Percentiles rank a stretch among this genome's conserved stretches.
These are phyloP conservation scores for Drosophila busckii DNA, from an alignment of 1,140 invertebrate genomes.

Conservation along the genomic window DNA sequence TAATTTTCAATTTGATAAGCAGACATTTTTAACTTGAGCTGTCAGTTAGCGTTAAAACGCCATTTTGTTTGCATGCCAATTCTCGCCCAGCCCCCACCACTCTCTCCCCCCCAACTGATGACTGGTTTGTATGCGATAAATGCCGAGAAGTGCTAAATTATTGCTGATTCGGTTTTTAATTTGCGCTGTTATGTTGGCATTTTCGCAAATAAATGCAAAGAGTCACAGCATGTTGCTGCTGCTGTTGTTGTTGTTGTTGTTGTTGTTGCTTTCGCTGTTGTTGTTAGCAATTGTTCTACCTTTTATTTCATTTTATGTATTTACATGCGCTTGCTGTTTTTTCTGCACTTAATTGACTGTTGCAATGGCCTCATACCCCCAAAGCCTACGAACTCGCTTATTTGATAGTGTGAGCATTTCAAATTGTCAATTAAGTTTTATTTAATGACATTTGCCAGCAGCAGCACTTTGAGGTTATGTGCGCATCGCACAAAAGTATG, in stretches of 20 bases:
- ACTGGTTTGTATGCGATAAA: constrained; percentile 32
- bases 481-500: constrained; percentile 50
- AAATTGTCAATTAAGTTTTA: constrained; percentile 78
- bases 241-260: constrained; percentile 18
- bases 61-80: constrained; percentile 68
- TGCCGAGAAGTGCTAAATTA: constrained; percentile 72
- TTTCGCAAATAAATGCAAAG: constrained; percentile 68
- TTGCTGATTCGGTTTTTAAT: constrained; percentile 72
- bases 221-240: constrained; percentile 38
- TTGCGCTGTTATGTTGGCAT: constrained; percentile 62
- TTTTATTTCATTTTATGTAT: constrained; percentile 23
- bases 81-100: neutral
- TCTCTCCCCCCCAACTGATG: neutral
- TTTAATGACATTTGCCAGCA: constrained; percentile 71
- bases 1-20: constrained; percentile 77
- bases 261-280: constrained; percentile 3
- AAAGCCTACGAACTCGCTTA: too few relatives aligned
- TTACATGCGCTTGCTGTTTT: too few relatives aligned
- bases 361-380: constrained; percentile 29
- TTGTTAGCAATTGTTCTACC: constrained; percentile 16
- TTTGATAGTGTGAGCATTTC: constrained; percentile 37
- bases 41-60: constrained; percentile 72
- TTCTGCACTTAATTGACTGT: constrained; percentile 61
- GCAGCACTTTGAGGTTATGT: constrained; percentile 62
- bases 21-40: constrained; percentile 78